Evolutionary conservation across 2,797 vertebrate genomes (phyloP).

Genomic region (Apogon hyalosoma): DNA sequence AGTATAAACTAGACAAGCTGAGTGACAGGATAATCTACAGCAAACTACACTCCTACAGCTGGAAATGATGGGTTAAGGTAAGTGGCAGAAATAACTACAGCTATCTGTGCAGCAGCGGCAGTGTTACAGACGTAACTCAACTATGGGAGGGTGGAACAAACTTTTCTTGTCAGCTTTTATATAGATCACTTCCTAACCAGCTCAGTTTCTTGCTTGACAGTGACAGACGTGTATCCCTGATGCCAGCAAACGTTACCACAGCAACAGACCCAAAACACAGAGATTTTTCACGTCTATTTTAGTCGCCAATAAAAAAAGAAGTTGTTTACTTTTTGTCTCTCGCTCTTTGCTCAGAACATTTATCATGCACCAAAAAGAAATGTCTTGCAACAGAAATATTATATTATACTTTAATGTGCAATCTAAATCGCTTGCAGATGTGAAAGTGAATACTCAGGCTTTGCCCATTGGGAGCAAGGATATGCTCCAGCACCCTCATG

Average conservation of each 20-base stretch:
- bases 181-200: background rate
- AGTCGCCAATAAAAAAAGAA: background rate
- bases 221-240: conserved; percentile 32
- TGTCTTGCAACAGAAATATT: no score
- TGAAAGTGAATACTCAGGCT: no score
- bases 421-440: no score
- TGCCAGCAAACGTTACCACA: conserved; percentile 34
- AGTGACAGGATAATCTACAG: background rate
- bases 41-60: background rate
- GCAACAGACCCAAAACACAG: background rate
- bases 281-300: conserved; percentile 11
- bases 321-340: background rate
- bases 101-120: background rate
- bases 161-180: background rate
- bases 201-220: conserved; percentile 11
- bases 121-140: background rate
- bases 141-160: background rate
- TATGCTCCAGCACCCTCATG: no score
- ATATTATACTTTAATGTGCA: no score
- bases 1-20: background rate
- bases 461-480: no score
- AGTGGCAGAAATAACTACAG: background rate
- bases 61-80: background rate
- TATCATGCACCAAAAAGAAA: background rate
- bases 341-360: background rate